These are phyloP conservation scores for Orchestes rusci DNA, from an alignment of 2,888 invertebrate genomes.

Conservation along the genomic window DNA sequence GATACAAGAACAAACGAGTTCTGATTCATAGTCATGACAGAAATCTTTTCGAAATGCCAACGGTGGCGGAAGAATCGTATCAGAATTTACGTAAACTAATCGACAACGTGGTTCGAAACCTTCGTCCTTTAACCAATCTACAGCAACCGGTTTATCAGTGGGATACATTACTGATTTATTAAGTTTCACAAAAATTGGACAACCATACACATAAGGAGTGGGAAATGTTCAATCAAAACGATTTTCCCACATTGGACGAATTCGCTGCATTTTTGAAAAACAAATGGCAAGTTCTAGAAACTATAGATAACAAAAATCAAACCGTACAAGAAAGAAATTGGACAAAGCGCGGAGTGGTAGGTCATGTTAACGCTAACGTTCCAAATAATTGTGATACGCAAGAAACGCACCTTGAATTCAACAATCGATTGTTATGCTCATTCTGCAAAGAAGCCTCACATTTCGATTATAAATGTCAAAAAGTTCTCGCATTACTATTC, in stretches of 20 bases:
- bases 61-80: no score
- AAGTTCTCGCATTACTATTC: constrained; percentile 8
- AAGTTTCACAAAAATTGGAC: constrained; percentile 5
- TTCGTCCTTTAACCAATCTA: constrained; percentile 7
- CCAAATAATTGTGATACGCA: not conserved
- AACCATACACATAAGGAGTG: no score
- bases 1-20: constrained; percentile 13
- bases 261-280: constrained; percentile 14
- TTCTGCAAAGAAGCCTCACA: constrained; percentile 8
- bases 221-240: not conserved
- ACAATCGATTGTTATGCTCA: constrained; percentile 1
- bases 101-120: constrained; percentile 5
- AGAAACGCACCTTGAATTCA: no score
- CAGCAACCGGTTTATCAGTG: constrained; percentile 12
- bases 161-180: constrained; percentile 14
- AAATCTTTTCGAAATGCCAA: constrained; percentile 10
- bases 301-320: constrained; percentile 9
- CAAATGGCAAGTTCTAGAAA: constrained; percentile 16
- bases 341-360: constrained; percentile 9
- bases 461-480: constrained; percentile 10
- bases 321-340: constrained; percentile 1
- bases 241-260: constrained; percentile 8
- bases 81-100: no score
- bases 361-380: constrained; percentile 8
- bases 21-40: constrained; percentile 13